Base-by-base conservation (phyloP, 2,888 invertebrate species). In the Apotomis turbidana region DNA sequence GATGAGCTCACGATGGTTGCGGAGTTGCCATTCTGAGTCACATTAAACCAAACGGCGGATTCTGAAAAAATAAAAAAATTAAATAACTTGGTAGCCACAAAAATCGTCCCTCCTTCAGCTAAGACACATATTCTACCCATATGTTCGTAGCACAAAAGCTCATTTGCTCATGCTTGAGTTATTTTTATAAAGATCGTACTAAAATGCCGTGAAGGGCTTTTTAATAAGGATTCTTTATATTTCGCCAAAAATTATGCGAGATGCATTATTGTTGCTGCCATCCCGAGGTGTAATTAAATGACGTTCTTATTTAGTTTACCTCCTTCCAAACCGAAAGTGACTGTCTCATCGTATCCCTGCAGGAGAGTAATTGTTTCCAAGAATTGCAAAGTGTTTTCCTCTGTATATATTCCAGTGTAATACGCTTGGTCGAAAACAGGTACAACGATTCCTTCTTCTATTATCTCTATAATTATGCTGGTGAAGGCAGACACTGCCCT, bases 401-500 rank as follows among this genome's bases (percentile, higher is more conserved):
- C 77, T 9, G 75, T 81, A 67, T 83, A 86, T 55, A 74, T 71
- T 44, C 87, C 87, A 46, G 71, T 83, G 67, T 88, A 89, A 78
- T 81, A 87, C 49, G 85, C 74, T 73, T 83, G 75, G 36, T 75
- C 76, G 69, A 89, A 89, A 41, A 81, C 77, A 4, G 84, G 87
- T 61, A 74, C 68, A 69, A 78, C 61, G n/a, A 80, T 74, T 49
- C 78, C 78, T 70, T 80, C 78, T 69, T 74, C 77, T 44, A 84
- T 71, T 55, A 89, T 74, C 60, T 85, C 81, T 51, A 90, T 79
- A 44, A 90, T 73, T 38, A 89, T 69, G 52, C 79, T 83, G 2
- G 87, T 76, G 64, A 78, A 78, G 44, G 75, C 84, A 12, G 88
- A 73, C n/a, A 87, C 78, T 0, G 89, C 87, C 73, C 84, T 80